These are phyloP conservation scores for Ochotona curzoniae DNA, from an alignment of 2,113 vertebrate genomes.

Conservation along the genomic window DNA sequence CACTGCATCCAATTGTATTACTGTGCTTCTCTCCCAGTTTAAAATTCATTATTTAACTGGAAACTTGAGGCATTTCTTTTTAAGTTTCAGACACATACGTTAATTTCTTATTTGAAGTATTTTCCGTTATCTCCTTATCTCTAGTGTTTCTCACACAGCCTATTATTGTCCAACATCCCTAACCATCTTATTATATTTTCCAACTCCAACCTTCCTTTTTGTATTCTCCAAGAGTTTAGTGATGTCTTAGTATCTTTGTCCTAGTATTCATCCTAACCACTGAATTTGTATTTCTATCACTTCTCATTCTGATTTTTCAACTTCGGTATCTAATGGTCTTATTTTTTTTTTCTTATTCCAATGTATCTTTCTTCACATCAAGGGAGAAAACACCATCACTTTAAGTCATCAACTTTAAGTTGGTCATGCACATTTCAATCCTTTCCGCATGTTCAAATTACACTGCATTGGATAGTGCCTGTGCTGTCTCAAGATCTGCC, in stretches of 20 bases:
- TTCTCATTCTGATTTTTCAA: not conserved
- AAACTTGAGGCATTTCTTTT: not conserved
- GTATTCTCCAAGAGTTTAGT: not conserved
- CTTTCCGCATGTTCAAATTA: not conserved
- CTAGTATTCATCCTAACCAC: not conserved
- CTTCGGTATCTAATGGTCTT: not conserved
- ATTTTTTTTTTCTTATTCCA: not conserved
- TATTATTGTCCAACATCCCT: not conserved
- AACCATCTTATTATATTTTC: not conserved
- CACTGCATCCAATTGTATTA: not conserved
- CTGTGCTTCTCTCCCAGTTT: not conserved
- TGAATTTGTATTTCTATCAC: not conserved
- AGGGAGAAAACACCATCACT: not conserved
- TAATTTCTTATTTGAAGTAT: not conserved
- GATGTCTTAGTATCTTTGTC: not conserved
- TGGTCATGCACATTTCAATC: not conserved
- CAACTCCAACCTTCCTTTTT: not conserved
- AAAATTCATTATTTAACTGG: not conserved
- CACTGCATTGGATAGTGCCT: not conserved
- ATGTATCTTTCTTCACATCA: not conserved
- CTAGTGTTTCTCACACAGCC: not conserved
- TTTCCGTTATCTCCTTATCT: not conserved
- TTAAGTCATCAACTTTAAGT: not conserved
- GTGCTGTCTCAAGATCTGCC: not conserved
- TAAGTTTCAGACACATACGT: not conserved